Evolutionary conservation across 2,888 invertebrate species (phyloP).

Genomic region (Rhyacophila evoluta): DNA sequence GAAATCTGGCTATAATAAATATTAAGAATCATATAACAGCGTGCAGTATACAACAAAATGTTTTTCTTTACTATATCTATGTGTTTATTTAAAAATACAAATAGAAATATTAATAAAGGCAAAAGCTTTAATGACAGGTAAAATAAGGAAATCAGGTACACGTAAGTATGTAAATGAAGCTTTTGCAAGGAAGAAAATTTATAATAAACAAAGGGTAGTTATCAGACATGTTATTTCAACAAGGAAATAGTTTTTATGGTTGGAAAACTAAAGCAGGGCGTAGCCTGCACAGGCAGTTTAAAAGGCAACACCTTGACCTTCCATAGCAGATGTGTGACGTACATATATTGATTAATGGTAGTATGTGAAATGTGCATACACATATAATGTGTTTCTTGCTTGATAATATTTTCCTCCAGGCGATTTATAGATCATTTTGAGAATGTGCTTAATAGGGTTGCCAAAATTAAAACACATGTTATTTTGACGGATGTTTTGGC

Average conservation of each 20-base stretch:
- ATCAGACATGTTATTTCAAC: not conserved
- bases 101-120: too few relatives aligned
- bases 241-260: not conserved
- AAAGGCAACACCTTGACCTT: slow-evolving; percentile 5
- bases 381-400: not conserved
- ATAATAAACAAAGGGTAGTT: not conserved
- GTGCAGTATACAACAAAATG: too few relatives aligned
- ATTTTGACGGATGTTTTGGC: too few relatives aligned
- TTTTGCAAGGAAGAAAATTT: too few relatives aligned
- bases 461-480: not conserved
- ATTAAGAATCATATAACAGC: too few relatives aligned
- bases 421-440: slow-evolving; percentile 3
- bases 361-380: slow-evolving; percentile 7
- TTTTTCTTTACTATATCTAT: too few relatives aligned
- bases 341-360: slow-evolving; percentile 1
- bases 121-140: too few relatives aligned
- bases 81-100: too few relatives aligned
- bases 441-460: not conserved
- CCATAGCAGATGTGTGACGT: not conserved
- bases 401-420: not conserved
- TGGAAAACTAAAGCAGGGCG: slow-evolving; percentile 19
- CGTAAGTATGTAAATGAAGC: too few relatives aligned
- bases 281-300: not conserved
- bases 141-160: too few relatives aligned
- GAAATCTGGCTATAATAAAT: too few relatives aligned